Percentiles rank a stretch among this genome's conserved stretches.
Evolutionary conservation across 2,888 invertebrate species (phyloP).

Genomic region (Agapetus fuscipes): DNA sequence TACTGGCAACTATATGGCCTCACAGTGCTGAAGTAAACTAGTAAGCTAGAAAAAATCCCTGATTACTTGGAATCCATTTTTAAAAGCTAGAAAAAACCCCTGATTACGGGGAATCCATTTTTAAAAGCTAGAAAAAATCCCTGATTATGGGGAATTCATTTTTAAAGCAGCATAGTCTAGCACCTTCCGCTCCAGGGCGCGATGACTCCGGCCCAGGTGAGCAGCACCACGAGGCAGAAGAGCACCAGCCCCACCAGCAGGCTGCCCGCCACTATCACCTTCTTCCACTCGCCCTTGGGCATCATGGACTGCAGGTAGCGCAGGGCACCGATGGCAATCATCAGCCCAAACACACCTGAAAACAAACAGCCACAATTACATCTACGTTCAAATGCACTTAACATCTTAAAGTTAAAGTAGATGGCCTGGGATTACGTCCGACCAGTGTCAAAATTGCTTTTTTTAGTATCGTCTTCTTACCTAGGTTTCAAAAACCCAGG

Average conservation of each 20-base stretch:
- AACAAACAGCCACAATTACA: no score
- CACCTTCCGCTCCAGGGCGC: slow-evolving; percentile 93
- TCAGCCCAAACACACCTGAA: slow-evolving; percentile 86
- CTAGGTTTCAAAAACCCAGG: no score
- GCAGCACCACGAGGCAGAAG: slow-evolving; percentile 70
- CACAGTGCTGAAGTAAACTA: no score
- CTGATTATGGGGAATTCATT: no score
- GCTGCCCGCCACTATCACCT: slow-evolving; percentile 72
- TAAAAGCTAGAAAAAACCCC: no score
- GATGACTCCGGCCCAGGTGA: slow-evolving; percentile 92
- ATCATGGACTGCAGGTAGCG: slow-evolving; percentile 82
- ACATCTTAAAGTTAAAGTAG: neutral
- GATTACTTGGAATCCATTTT: no score
- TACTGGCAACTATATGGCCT: no score
- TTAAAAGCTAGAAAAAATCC: no score
- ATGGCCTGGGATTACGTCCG: no score
- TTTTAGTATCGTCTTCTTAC: neutral
- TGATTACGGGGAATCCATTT: no score
- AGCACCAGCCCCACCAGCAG: slow-evolving; percentile 68
- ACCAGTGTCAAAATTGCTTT: neutral
- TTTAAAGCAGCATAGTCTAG: no score
- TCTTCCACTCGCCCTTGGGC: slow-evolving; percentile 83
- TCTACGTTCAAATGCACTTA: slow-evolving; percentile 3
- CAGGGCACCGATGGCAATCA: slow-evolving; percentile 80
- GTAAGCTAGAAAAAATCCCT: no score